Base-by-base conservation (phyloP, 2,113 vertebrate species). In the Mobula birostris region DNA sequence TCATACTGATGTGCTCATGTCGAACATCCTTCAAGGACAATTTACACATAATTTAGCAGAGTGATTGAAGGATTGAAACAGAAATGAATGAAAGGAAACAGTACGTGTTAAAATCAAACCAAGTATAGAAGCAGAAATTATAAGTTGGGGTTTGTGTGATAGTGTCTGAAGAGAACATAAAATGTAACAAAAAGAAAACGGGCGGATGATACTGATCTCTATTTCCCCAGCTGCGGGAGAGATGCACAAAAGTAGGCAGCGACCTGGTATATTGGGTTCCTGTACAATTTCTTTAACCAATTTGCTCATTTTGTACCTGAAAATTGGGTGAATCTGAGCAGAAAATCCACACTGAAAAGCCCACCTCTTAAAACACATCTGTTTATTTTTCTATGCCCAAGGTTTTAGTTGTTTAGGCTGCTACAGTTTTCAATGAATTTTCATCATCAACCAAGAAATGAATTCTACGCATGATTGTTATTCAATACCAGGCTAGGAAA, bases 271-370 rank as follows among this genome's bases (percentile, higher is more conserved):
- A 63, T n/a, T 88, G 85, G 58, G 21, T 88, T 32, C 29, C 27
- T 15, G 27, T 58, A 6, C 4, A 88, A n/a, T 17, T 17, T 66
- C 8, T 66, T n/a, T 66, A 15, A 66, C 83, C 4, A 15, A n/a
- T 66, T 66, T 90, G 58, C 61, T n/a, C 85, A 19, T 29, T 19
- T 90, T 90, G 11, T 90, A 29, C n/a, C 61, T 90, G 61, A 66
- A 90, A 90, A 90, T 90, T 90, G 61, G 14, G 29, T 90, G 85
- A 90, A 90, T 0, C 61, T 90, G 61, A 90, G 61, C 85, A 90
- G 85, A 90, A 90, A 90, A 90, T 90, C 29, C 6, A 17, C 14
- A 9, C 8, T 58, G 48, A 61, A 85, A 85, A 85, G 12, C 8
- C 29, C 14, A 32, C 12, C 85, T 32, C 85, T 32, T 66, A 66